Base-by-base conservation (phyloP, 2,113 vertebrate genomes). In the Notothenia coriiceps region DNA sequence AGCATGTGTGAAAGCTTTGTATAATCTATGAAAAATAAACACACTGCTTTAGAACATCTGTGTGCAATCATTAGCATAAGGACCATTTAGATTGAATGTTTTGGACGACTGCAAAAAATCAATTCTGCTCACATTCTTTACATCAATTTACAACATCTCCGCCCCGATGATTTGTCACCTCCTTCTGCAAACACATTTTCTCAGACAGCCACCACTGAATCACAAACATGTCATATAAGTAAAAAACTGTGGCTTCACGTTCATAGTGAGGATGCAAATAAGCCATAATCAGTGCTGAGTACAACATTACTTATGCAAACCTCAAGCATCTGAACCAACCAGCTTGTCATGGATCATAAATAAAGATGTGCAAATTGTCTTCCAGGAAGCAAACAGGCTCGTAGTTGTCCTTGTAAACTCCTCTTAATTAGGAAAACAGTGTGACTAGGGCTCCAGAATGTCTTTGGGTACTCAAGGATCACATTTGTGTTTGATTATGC, bases 401-500 rank as follows among this genome's bases (percentile, higher is more conserved):
- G 13, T 17, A n/a, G 62, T 55, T 10, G 59, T 78, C 49, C 47
- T 75, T 55, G 14, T 52, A 46, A 79, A 79, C 12, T 63, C 9
- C 10, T 61, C 46, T 59, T 46, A 56, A 77, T 63, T 6, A 68
- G 25, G 29, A 77, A 75, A 77, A 29, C 15, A 77, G 15, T 25
- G 29, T 29, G 29, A 20, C 25, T 75, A 10, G 15, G 15, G 29
- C 55, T 55, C 56, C 10, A 52, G 49, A 1, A n/a, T 44, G 20
- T 59, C 64, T 74, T 70, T 8, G 43, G 50, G 46, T 74, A 68
- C 62, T 64, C 75, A 25, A 50, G 64, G 73, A 79, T 74, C 68
- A 66, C 79, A 77, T 86, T 35, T 25, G 33, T 72, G 62, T 49
- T 10, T 73, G 70, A 82, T 82, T 89, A 56, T 55, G 10, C 29